Evolutionary conservation across 2,888 invertebrate species (phyloP).

Genomic region (Balanococcus diminutus): DNA sequence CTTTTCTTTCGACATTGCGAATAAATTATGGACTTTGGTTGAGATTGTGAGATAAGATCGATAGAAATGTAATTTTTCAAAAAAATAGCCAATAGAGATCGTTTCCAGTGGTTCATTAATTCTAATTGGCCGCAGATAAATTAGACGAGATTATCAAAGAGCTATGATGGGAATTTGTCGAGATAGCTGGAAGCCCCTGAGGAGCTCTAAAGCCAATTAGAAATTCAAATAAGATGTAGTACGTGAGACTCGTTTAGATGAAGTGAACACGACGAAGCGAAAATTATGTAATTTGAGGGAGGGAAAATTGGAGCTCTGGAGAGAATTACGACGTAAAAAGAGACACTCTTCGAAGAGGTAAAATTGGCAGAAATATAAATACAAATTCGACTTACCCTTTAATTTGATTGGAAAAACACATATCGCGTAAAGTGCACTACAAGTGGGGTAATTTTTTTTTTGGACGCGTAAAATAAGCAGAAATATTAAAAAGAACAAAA

Average conservation of each 20-base stretch:
- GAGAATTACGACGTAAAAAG: not conserved
- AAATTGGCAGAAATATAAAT: not conserved
- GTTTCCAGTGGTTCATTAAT: not conserved
- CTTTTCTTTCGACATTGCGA: not conserved
- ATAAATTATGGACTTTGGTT: no score
- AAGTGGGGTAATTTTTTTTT: not conserved
- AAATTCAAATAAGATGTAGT: not conserved
- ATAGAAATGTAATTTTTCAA: not conserved
- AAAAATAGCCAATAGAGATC: not conserved
- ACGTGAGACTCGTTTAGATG: not conserved
- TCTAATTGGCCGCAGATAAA: not conserved
- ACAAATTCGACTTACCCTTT: conserved; percentile 1
- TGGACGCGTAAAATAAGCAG: not conserved
- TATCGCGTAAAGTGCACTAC: not conserved
- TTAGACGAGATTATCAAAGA: not conserved
- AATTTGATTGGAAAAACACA: not conserved
- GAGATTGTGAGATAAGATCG: not conserved
- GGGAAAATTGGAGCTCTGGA: not conserved
- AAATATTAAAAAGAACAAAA: not conserved
- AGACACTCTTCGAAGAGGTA: not conserved
- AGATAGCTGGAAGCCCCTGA: not conserved
- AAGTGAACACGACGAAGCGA: not conserved
- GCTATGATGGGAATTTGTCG: not conserved
- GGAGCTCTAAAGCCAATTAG: not conserved
- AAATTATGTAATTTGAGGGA: not conserved